Base-by-base conservation (phyloP, 2,797 vertebrate genomes). In the Malurus splendens region DNA sequence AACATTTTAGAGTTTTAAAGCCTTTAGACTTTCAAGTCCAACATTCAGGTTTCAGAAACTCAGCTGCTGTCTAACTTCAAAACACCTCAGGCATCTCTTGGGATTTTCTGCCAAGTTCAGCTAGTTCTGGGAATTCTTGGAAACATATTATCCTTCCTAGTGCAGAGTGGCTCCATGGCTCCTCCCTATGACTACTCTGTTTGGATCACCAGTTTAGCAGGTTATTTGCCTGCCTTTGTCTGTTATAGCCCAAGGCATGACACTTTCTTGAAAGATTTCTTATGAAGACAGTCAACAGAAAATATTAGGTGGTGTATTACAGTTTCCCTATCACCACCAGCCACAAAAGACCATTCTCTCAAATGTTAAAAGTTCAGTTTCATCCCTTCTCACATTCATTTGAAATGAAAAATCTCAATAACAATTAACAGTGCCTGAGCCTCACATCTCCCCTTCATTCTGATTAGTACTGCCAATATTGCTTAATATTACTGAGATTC, bases 161-260 rank as follows among this genome's bases (percentile, higher is more conserved):
- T 7, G 8, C 20, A 51, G 33, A 61, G 12, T 52, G 18, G 6
- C 14, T 74, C 42, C 39, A 19, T 36, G 42, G 5, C 10, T 82
- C 42, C 47, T 86, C 72, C 10, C 22, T 33, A 14, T 19, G 47
- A 18, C 16, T 44, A 2, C 7, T 44, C 24, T 54, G 9, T 55
- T 66, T 24, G 9, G n/a, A 51, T 6, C n/a, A 59, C 17, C 5
- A 32, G 1, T 48, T 55, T n/a, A 55, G 18, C 0, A 0, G 0
- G 10, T 33, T 60, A 71, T 76, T 78, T 32, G 27, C 20, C 15
- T 48, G 10, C 13, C 6, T 77, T 65, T 77, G 5, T 18, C 39
- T 57, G 50, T 56, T 57, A 17, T 5, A 27, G 8, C 47, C 22
- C 12, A 17, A 38, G 12, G 16, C 22, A 77, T 42, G 33, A 71